Evolutionary conservation across 1,140 invertebrate species (phyloP).

Genomic region (Temnothorax curvispinosus): DNA sequence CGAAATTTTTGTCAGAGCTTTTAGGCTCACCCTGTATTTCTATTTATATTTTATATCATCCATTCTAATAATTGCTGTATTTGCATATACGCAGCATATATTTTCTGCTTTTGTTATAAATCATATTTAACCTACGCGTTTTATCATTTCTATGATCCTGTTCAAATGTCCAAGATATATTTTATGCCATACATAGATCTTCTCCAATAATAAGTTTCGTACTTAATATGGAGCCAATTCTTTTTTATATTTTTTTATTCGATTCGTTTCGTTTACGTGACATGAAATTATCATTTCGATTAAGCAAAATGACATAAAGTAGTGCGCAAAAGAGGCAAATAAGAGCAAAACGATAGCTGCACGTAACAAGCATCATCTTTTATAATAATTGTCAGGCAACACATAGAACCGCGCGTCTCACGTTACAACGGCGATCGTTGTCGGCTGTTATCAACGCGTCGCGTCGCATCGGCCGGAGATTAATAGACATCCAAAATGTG

Average conservation of each 20-base stretch:
- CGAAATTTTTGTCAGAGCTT: conserved; percentile 48
- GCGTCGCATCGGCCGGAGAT: conserved; percentile 46
- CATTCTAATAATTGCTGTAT: conserved; percentile 32
- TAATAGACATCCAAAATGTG: conserved; percentile 65
- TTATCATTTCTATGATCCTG: neutral
- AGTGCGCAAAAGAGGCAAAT: neutral
- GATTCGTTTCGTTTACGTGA: neutral
- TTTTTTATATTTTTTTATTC: neutral
- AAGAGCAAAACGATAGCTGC: neutral
- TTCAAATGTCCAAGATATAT: neutral
- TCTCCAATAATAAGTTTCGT: neutral
- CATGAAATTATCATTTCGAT: conserved; percentile 31
- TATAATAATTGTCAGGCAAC: conserved; percentile 74
- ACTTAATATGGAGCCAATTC: neutral
- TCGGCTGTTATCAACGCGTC: conserved; percentile 33
- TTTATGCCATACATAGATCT: neutral
- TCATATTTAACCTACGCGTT: neutral
- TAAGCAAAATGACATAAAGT: conserved; percentile 14
- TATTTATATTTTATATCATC: conserved; percentile 37
- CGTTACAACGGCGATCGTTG: conserved; percentile 48
- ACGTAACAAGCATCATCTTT: conserved; percentile 73
- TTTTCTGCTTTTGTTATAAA: conserved; percentile 2
- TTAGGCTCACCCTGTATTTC: conserved; percentile 3
- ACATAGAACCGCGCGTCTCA: conserved; percentile 36
- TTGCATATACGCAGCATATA: conserved; percentile 8